Evolutionary conservation across 37 sponge, comb jelly and placozoan genomes (phyloP).

Genomic region (Diacarnus erythraeanus): DNA sequence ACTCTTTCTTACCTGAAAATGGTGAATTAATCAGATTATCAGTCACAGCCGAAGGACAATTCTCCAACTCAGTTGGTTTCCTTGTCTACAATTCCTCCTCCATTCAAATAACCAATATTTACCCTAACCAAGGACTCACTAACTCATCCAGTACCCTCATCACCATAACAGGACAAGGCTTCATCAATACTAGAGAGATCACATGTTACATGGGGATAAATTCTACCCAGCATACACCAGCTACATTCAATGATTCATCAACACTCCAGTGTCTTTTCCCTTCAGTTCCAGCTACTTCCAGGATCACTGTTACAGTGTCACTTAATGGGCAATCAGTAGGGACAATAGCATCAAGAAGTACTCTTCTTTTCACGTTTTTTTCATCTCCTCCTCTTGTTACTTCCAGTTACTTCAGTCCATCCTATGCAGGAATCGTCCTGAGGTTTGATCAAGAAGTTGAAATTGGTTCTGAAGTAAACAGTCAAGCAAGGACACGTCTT

Average conservation of each 20-base stretch:
- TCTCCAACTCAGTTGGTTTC: conserved; percentile 28
- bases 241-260: conserved; percentile 12
- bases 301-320: conserved; percentile 2
- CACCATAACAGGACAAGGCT: conserved; percentile 24
- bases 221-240: conserved; percentile 1
- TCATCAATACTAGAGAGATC: conserved; percentile 33
- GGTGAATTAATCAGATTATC: conserved; percentile 1
- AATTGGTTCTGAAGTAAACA: conserved; percentile 45
- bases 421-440: conserved; percentile 42
- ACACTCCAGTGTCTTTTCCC: conserved; percentile 34
- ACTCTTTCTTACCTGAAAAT: background rate
- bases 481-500: background rate
- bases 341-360: background rate
- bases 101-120: conserved; percentile 22
- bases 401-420: conserved; percentile 23
- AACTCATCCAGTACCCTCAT: conserved; percentile 14
- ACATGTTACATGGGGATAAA: conserved; percentile 19
- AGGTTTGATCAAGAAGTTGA: conserved; percentile 79
- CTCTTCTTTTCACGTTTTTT: conserved; percentile 55
- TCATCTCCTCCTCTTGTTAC: conserved; percentile 37
- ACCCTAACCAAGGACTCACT: conserved; percentile 44
- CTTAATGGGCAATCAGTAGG: conserved; percentile 57
- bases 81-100: conserved; percentile 39
- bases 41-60: background rate
- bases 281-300: conserved; percentile 17